A percentile compares a stretch with the other conserved stretches of the same genome.
These are phyloP conservation scores for Chelonia mydas DNA, from an alignment of 2,797 vertebrate species.

Conservation along the genomic window DNA sequence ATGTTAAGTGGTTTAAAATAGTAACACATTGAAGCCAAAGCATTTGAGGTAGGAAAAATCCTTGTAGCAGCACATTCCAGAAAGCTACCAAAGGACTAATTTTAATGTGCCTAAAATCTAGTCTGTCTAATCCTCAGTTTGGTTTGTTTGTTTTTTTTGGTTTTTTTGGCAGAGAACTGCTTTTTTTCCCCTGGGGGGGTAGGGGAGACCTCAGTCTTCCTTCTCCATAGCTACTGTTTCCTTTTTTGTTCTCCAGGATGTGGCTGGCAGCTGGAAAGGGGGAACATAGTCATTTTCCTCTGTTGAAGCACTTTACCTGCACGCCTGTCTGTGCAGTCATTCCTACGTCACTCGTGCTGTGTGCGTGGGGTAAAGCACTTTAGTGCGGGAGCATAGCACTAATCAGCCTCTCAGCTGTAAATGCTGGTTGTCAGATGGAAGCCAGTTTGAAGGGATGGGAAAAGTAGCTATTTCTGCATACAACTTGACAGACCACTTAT, in stretches of 20 bases:
- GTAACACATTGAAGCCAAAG: background rate
- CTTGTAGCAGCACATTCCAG: background rate
- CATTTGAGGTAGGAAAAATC: background rate
- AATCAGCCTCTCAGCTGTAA: background rate
- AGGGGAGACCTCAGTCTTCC: background rate
- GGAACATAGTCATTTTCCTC: background rate
- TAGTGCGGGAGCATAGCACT: background rate
- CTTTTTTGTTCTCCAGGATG: background rate
- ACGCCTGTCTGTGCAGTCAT: background rate
- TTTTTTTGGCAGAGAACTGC: background rate
- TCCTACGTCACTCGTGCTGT: background rate
- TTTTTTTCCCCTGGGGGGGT: background rate
- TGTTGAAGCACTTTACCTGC: too few relatives aligned
- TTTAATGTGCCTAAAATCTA: background rate
- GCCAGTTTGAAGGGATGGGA: background rate
- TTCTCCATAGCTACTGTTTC: background rate
- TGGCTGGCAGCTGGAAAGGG: background rate
- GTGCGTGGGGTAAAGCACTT: background rate
- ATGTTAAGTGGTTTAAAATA: background rate
- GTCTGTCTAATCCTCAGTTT: background rate
- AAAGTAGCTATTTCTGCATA: background rate
- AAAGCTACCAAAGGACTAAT: background rate
- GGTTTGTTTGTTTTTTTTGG: background rate
- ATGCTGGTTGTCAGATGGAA: background rate
- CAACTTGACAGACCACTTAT: too few relatives aligned